Percentiles rank a stretch among this genome's conserved stretches.
These are phyloP conservation scores for Antechinus stuartii DNA, from an alignment of 2,113 vertebrate species.

Conservation along the genomic window DNA sequence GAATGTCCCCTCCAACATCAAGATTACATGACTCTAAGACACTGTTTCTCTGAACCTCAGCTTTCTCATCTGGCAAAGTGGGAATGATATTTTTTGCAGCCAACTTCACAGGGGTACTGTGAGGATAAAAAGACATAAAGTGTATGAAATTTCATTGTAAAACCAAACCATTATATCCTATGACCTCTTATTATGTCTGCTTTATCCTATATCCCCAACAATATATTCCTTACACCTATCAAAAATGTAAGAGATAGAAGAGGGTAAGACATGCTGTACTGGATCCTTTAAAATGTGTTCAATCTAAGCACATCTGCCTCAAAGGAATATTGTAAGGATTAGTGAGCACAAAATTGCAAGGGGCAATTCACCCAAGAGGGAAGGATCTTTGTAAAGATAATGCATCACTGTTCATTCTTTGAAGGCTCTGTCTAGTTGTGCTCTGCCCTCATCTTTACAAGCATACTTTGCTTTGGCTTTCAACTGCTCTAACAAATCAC, in stretches of 20 bases:
- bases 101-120: background rate
- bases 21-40: background rate
- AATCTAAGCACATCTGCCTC: background rate
- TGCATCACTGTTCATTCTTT: background rate
- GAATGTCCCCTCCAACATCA: background rate
- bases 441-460: constrained; percentile 5
- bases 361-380: background rate
- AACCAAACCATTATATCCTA: background rate
- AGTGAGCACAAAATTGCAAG: background rate
- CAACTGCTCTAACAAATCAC: constrained; percentile 41
- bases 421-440: background rate
- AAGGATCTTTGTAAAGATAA: background rate
- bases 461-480: background rate
- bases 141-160: background rate
- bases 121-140: background rate
- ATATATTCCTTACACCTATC: constrained; percentile 8
- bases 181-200: background rate
- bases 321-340: constrained; percentile 10
- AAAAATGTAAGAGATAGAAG: background rate
- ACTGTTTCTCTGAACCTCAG: background rate
- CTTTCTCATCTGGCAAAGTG: background rate
- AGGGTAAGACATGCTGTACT: background rate
- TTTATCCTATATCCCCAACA: background rate
- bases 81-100: background rate
- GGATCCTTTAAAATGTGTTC: constrained; percentile 7